Conservation (phyloP, 1,140 invertebrate genomes). For the Micrasema minimum region DNA sequence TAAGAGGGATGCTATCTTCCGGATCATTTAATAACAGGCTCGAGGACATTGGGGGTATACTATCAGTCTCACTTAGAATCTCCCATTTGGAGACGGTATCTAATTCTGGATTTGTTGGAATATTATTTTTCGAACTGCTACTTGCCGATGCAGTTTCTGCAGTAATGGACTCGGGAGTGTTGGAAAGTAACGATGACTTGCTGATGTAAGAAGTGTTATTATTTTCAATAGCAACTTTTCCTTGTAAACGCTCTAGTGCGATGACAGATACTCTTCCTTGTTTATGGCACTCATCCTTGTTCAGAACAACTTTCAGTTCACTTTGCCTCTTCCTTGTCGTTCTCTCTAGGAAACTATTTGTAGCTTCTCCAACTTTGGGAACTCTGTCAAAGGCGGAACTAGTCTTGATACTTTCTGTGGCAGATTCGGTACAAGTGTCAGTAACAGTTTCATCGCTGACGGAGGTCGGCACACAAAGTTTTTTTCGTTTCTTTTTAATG, state of each 20-base stretch:
- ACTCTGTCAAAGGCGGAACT: slow-evolving; percentile 70
- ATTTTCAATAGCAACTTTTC: slow-evolving; percentile 56
- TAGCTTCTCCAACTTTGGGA: slow-evolving; percentile 72
- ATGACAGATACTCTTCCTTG: slow-evolving; percentile 68
- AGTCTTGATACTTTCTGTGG: slow-evolving; percentile 60
- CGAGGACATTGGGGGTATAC: slow-evolving; percentile 64
- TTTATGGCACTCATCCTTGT: slow-evolving; percentile 66
- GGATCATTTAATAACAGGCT: slow-evolving; percentile 64
- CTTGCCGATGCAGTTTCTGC: not conserved
- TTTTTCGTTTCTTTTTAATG: slow-evolving; percentile 86
- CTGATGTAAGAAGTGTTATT: slow-evolving; percentile 41
- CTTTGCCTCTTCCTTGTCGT: slow-evolving; percentile 61
- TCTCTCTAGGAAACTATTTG: slow-evolving; percentile 71
- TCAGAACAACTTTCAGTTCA: slow-evolving; percentile 63
- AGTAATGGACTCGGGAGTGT: slow-evolving; percentile 2
- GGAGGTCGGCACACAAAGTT: slow-evolving; percentile 56
- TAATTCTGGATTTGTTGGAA: slow-evolving; percentile 23
- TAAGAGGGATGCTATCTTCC: slow-evolving; percentile 65
- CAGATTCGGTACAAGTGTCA: slow-evolving; percentile 52
- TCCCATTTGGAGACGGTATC: slow-evolving; percentile 68
- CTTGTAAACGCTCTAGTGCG: slow-evolving; percentile 69
- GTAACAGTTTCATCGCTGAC: slow-evolving; percentile 47
- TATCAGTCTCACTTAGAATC: slow-evolving; percentile 69
- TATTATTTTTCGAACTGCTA: not conserved
- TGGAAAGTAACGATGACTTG: slow-evolving; percentile 17